Evolutionary conservation across 1,140 invertebrate genomes (phyloP).

Genomic region (Neoseiulus cucumeris): DNA sequence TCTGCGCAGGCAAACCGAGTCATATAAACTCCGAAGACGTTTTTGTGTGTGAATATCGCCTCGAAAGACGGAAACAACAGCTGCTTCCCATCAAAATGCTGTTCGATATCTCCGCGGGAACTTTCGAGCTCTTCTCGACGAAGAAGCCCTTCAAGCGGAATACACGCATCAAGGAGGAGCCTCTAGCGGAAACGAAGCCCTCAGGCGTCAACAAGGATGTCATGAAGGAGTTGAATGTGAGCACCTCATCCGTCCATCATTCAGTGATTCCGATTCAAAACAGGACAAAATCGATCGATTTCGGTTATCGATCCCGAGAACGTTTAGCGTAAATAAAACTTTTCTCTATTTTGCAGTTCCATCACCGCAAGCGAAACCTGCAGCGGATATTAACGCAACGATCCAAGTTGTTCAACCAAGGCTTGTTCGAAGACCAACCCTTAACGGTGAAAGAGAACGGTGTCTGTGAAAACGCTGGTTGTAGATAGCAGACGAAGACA

Average conservation of each 20-base stretch:
- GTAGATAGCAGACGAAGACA: too few species aligned
- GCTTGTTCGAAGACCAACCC: background rate
- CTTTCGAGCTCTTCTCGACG: constrained; percentile 5
- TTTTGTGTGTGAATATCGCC: background rate
- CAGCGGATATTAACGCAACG: background rate
- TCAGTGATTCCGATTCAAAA: background rate
- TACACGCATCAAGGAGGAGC: background rate
- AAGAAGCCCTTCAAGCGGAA: constrained; percentile 2
- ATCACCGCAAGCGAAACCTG: background rate
- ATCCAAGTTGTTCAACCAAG: background rate
- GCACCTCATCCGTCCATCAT: too few species aligned
- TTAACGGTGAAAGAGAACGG: too few species aligned
- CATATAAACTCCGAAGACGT: background rate
- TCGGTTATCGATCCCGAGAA: background rate
- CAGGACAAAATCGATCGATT: background rate
- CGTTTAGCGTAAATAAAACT: background rate
- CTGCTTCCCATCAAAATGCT: background rate
- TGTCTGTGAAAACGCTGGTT: too few species aligned
- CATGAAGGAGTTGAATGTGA: background rate
- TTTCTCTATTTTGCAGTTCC: background rate
- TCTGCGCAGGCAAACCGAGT: background rate
- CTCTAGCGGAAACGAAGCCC: background rate
- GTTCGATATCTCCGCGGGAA: background rate
- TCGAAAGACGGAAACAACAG: constrained; percentile 1
- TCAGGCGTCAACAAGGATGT: background rate